Evolutionary conservation across 2,888 invertebrate species (phyloP).

Genomic region (Caradrina clavipalpis): DNA sequence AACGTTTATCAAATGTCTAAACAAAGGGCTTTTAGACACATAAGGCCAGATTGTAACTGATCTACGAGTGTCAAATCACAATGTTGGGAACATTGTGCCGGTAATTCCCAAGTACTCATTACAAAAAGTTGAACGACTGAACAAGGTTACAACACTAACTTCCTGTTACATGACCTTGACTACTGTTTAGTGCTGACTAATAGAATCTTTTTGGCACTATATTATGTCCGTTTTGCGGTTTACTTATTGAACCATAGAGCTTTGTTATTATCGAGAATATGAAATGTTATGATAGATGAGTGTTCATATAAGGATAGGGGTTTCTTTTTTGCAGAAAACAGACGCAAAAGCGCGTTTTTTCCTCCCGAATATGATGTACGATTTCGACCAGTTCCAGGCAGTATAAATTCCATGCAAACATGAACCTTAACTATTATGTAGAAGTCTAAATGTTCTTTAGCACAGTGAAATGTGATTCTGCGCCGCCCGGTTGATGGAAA

Average conservation of each 20-base stretch:
- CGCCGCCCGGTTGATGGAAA: no score
- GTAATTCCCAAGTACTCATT: conserved; percentile 24
- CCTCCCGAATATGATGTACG: no score
- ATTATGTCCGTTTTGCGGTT: conserved; percentile 9
- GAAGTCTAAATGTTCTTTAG: no score
- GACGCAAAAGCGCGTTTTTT: neutral
- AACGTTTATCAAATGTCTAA: neutral
- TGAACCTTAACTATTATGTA: no score
- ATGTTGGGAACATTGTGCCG: conserved; percentile 20
- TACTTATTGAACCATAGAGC: conserved; percentile 1
- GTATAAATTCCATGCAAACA: no score
- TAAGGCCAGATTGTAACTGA: conserved; percentile 25
- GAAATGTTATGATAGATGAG: neutral
- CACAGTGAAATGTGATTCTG: no score
- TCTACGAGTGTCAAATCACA: conserved; percentile 31
- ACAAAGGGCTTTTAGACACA: neutral
- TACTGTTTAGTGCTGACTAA: conserved; percentile 56
- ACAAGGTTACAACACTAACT: conserved; percentile 69
- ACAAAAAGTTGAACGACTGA: conserved; percentile 72
- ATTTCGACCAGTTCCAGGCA: no score
- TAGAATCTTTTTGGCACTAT: conserved; percentile 33
- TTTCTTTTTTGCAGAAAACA: neutral
- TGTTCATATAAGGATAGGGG: neutral
- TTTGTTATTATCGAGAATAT: conserved; percentile 20
- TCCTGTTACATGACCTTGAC: conserved; percentile 71